Percentiles rank a stretch among this genome's conserved stretches.
phyloP scores from a whole-genome alignment of 2,797 vertebrate genomes.

The Malurus splendens region DNA sequence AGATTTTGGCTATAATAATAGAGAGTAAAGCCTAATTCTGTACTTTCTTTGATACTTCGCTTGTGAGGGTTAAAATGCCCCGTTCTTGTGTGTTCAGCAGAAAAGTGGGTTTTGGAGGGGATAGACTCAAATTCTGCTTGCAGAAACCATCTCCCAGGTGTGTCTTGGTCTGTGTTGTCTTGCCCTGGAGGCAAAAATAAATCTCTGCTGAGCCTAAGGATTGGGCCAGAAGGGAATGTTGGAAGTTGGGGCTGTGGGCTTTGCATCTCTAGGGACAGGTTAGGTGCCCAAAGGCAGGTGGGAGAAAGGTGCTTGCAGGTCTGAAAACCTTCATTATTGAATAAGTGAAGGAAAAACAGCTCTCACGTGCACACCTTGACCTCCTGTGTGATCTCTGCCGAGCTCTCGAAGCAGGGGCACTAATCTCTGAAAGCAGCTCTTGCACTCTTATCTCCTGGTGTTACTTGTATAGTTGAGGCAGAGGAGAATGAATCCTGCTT shows the following conservation, averaged over 20 bases:
- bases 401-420: background rate
- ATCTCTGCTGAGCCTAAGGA: background rate
- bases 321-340: background rate
- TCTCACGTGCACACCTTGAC: background rate
- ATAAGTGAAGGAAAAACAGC: background rate
- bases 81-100: background rate
- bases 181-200: background rate
- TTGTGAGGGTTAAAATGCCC: background rate
- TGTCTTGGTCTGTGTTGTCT: background rate
- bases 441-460: background rate
- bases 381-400: background rate
- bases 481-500: conserved; percentile 15
- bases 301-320: background rate
- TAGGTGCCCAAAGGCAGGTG: background rate
- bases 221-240: background rate
- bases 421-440: conserved; percentile 26
- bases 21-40: background rate
- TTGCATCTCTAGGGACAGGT: background rate
- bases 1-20: background rate
- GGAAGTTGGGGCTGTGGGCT: background rate
- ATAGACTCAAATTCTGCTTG: background rate
- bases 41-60: background rate
- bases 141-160: background rate
- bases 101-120: background rate
- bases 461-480: background rate